phyloP scores from a whole-genome alignment of 2,888 invertebrate species.

The Agrochola litura region DNA sequence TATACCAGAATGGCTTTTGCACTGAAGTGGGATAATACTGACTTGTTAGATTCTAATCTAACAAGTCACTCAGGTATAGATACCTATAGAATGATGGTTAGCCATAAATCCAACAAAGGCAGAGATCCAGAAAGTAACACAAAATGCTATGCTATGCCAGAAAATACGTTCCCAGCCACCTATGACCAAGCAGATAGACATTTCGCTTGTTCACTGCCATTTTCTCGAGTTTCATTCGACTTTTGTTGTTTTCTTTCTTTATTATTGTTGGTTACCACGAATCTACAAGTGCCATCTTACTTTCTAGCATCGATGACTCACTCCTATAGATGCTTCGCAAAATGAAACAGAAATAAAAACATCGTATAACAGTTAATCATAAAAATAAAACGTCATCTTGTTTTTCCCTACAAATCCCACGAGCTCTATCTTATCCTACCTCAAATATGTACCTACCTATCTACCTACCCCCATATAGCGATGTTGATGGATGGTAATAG shows the following conservation, averaged over 20 bases:
- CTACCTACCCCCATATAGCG: conserved; percentile 11
- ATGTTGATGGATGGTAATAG: conserved; percentile 55
- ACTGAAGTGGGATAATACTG: background rate
- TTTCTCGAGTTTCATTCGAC: background rate
- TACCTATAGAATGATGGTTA: background rate
- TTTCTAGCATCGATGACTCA: background rate
- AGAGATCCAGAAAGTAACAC: background rate
- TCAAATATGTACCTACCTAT: background rate
- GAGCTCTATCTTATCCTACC: background rate
- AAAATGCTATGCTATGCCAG: background rate
- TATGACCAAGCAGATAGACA: background rate
- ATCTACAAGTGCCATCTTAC: background rate
- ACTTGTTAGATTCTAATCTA: background rate
- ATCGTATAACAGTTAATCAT: background rate
- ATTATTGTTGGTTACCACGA: background rate
- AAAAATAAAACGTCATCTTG: background rate
- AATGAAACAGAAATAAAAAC: background rate
- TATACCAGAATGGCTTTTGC: background rate
- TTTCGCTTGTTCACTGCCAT: background rate
- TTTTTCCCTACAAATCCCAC: background rate
- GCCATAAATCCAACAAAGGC: background rate
- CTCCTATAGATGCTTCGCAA: too few relatives aligned
- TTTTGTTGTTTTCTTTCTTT: background rate
- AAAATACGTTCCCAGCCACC: background rate
- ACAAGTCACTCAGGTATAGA: too few relatives aligned